phyloP scores from a whole-genome alignment of 1,140 invertebrate species.

The Mactra quadrangularis region DNA sequence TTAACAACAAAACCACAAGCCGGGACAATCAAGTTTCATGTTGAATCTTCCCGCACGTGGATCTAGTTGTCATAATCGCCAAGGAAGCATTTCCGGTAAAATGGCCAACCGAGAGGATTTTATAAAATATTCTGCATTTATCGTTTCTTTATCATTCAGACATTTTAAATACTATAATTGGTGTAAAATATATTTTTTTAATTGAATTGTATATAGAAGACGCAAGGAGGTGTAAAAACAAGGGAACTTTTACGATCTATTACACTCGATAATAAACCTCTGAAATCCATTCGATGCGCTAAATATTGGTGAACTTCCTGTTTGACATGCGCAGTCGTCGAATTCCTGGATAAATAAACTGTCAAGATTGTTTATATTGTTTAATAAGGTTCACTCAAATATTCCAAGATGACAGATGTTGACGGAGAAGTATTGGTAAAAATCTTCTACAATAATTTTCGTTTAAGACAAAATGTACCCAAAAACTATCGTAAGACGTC shows the following conservation, averaged over 20 bases:
- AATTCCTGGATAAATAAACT: slow-evolving; percentile 25
- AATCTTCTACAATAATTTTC: not conserved
- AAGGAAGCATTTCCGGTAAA: slow-evolving; percentile 64
- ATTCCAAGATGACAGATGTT: slow-evolving; percentile 23
- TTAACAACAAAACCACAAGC: too few relatives aligned
- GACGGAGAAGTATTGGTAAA: slow-evolving; percentile 43
- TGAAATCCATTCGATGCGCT: not conserved
- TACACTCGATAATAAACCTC: too few relatives aligned
- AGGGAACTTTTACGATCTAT: too few relatives aligned
- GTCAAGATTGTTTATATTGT: not conserved
- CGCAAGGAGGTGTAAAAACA: too few relatives aligned
- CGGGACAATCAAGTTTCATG: slow-evolving; percentile 2
- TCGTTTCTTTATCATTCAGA: too few relatives aligned
- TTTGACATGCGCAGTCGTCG: slow-evolving; percentile 23
- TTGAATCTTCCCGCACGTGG: slow-evolving; percentile 51
- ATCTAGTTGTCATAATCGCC: slow-evolving; percentile 75
- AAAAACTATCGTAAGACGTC: too few relatives aligned
- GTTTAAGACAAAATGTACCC: too few relatives aligned
- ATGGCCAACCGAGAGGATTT: slow-evolving; percentile 39
- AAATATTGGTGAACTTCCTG: not conserved
- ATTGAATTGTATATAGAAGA: too few relatives aligned
- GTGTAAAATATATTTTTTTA: too few relatives aligned
- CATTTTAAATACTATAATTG: too few relatives aligned
- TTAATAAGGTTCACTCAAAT: too few relatives aligned
- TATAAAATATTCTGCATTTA: too few relatives aligned